phyloP scores from a whole-genome alignment of 2,113 vertebrate species.

The Myxocyprinus asiaticus region DNA sequence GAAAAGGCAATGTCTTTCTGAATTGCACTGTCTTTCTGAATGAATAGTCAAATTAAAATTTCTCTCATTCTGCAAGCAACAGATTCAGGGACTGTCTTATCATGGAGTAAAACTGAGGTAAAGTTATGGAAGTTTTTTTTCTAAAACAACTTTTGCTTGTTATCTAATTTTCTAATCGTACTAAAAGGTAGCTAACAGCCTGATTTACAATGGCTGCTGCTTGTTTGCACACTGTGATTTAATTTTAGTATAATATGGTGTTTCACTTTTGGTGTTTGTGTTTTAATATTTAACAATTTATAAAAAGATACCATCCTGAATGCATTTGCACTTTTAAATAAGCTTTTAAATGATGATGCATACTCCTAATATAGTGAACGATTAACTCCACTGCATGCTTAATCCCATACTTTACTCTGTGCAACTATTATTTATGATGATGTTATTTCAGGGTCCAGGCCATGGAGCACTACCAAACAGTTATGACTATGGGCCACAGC shows the following conservation, averaged over 20 bases:
- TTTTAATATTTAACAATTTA: too few relatives aligned
- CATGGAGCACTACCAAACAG: conserved; percentile 54
- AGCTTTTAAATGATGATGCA: not conserved
- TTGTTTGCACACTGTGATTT: too few relatives aligned
- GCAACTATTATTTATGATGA: not conserved
- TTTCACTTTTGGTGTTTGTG: too few relatives aligned
- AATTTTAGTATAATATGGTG: too few relatives aligned
- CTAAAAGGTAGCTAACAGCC: too few relatives aligned
- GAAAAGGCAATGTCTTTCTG: not conserved
- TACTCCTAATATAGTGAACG: not conserved
- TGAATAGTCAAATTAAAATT: conserved; percentile 8
- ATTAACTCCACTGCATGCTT: too few relatives aligned
- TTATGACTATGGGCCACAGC: conserved; percentile 55
- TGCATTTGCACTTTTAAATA: too few relatives aligned
- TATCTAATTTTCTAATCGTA: too few relatives aligned
- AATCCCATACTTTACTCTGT: not conserved
- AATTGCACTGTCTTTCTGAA: not conserved
- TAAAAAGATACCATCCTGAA: too few relatives aligned
- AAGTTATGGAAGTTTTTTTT: not conserved
- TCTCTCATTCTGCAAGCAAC: conserved; percentile 46
- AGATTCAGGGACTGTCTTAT: conserved; percentile 52
- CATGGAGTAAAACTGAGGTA: conserved; percentile 55
- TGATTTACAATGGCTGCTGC: too few relatives aligned
- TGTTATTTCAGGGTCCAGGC: conserved; percentile 62
- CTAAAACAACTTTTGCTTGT: too few relatives aligned